A percentile compares a stretch with the other conserved stretches of the same genome.
Evolutionary conservation across 2,113 vertebrate genomes (phyloP).

Genomic region (Octodon degus): DNA sequence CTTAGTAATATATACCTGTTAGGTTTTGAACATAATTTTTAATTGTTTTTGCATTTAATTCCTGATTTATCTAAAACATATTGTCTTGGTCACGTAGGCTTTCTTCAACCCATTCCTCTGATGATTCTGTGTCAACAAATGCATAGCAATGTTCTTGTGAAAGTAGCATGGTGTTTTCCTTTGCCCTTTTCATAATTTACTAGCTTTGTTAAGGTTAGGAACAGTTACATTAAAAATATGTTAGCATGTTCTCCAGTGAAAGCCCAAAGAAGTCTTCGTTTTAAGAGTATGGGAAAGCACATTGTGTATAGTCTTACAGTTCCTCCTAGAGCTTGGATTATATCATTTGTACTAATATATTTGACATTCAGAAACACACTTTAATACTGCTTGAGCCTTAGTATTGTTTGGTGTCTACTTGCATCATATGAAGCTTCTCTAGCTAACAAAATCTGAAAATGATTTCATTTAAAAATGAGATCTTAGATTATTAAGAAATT

Average conservation of each 20-base stretch:
- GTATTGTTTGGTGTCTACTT: background rate
- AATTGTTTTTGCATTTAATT: conserved; percentile 20
- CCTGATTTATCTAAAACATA: conserved; percentile 36
- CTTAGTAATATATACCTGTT: background rate
- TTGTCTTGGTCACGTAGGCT: background rate
- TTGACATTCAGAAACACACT: conserved; percentile 17
- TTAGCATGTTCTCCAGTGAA: conserved; percentile 9
- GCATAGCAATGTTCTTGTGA: background rate
- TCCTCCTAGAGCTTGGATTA: background rate
- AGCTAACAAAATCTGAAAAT: conserved; percentile 48
- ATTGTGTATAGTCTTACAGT: background rate
- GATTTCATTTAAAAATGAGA: conserved; percentile 36
- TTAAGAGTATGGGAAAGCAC: background rate
- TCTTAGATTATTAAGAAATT: conserved; percentile 42
- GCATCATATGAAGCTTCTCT: background rate
- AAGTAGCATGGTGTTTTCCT: background rate
- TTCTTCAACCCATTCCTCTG: background rate
- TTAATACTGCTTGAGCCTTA: background rate
- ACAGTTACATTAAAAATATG: background rate
- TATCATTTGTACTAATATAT: background rate
- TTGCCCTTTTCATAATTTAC: background rate
- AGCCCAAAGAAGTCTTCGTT: background rate
- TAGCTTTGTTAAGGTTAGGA: background rate
- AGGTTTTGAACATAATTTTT: background rate
- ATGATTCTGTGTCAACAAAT: background rate